These are phyloP conservation scores for Malaclemys terrapin DNA, from an alignment of 2,113 vertebrate species.

Conservation along the genomic window DNA sequence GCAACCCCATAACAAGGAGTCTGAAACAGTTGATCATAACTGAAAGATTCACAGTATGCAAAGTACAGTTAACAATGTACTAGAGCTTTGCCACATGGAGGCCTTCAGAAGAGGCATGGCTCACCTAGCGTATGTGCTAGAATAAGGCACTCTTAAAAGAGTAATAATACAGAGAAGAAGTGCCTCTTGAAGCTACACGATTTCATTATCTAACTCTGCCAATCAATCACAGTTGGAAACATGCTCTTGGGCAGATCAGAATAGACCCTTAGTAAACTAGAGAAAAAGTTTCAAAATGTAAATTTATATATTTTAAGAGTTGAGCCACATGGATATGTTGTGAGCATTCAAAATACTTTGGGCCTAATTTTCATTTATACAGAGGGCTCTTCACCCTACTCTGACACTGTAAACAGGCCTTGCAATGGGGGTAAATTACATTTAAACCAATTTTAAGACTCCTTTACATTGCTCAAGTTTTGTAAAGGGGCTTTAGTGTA, in stretches of 20 bases:
- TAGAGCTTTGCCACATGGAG: conserved; percentile 54
- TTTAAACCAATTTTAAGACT: not conserved
- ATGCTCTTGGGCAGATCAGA: not conserved
- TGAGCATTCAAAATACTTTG: not conserved
- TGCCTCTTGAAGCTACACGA: not conserved
- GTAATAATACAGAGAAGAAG: not conserved
- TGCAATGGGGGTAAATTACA: conserved; percentile 9
- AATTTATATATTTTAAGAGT: not conserved
- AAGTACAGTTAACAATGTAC: not conserved
- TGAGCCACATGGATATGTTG: not conserved
- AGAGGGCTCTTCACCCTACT: not conserved
- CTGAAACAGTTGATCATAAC: not conserved
- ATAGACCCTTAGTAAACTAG: not conserved
- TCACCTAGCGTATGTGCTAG: not conserved
- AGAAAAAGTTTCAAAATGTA: not conserved
- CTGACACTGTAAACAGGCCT: not conserved
- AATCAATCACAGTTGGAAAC: not conserved
- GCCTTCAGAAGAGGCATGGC: not conserved
- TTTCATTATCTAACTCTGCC: not conserved
- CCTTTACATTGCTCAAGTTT: not conserved
- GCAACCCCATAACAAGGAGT: conserved; percentile 2
- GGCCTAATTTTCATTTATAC: not conserved
- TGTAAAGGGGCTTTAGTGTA: not conserved
- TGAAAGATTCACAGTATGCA: conserved; percentile 7
- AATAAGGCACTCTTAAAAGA: not conserved